Evolutionary conservation across 2,113 vertebrate genomes (phyloP).

Genomic region (Neogobius melanostomus): DNA sequence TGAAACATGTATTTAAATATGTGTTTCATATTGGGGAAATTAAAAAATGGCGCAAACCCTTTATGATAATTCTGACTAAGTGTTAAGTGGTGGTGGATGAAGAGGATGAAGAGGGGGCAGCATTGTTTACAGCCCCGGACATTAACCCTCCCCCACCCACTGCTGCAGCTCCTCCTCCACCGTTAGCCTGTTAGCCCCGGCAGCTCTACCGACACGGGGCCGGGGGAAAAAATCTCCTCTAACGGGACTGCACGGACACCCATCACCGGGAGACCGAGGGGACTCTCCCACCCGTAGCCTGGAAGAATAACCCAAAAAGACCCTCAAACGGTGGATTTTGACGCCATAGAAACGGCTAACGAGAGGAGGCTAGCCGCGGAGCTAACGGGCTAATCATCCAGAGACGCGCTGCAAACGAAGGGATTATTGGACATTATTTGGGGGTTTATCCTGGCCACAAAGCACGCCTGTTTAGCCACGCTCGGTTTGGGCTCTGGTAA

Average conservation of each 20-base stretch:
- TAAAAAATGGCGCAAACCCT: background rate
- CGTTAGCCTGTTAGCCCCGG: slow-evolving; percentile 44
- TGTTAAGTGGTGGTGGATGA: background rate
- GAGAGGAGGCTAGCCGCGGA: slow-evolving; percentile 31
- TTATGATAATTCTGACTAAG: too few relatives aligned
- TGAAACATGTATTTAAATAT: too few relatives aligned
- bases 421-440: background rate
- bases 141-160: slow-evolving; percentile 61
- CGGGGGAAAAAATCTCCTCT: background rate
- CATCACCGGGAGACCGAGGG: slow-evolving; percentile 1
- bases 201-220: slow-evolving; percentile 9
- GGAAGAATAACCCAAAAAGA: background rate
- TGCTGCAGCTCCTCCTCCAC: slow-evolving; percentile 58
- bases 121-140: slow-evolving; percentile 68
- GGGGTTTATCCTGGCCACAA: background rate
- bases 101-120: background rate
- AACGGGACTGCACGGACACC: background rate
- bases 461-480: background rate
- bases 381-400: slow-evolving; percentile 50
- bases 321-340: background rate
- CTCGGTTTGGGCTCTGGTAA: background rate
- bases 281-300: background rate
- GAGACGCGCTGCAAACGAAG: slow-evolving; percentile 13
- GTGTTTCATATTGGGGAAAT: slow-evolving; percentile 11
- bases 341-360: slow-evolving; percentile 34